Evolutionary conservation across 2,113 vertebrate species (phyloP).

Genomic region (Cottus gobio): DNA sequence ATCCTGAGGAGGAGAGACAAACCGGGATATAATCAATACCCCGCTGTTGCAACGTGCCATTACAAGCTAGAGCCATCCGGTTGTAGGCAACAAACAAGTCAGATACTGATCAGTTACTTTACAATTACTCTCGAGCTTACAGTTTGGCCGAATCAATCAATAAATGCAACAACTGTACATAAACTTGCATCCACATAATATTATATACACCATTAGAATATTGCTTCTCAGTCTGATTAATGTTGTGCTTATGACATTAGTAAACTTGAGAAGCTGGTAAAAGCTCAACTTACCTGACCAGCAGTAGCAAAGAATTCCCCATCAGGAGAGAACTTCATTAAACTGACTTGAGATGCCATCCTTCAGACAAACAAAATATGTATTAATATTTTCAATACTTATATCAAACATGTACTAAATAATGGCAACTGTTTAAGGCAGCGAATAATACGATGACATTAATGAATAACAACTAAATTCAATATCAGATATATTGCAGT

Average conservation of each 20-base stretch:
- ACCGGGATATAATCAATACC: neutral
- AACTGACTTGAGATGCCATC: conserved; percentile 90
- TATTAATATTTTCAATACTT: neutral
- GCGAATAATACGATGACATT: neutral
- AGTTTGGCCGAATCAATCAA: neutral
- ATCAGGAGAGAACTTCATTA: conserved; percentile 97
- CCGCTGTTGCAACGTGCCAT: neutral
- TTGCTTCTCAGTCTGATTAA: neutral
- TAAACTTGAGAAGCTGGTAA: neutral
- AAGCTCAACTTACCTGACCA: conserved; percentile 86
- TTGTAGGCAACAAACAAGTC: neutral
- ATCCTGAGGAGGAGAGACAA: conserved; percentile 81
- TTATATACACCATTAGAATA: neutral
- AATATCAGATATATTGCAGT: neutral
- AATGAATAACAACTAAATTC: neutral
- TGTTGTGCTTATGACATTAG: neutral
- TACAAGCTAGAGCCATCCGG: neutral
- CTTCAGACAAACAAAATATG: conserved; percentile 70
- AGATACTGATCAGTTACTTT: conserved; percentile 1
- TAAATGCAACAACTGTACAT: neutral
- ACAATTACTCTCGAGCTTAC: neutral
- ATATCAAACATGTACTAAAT: neutral
- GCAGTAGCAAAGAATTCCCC: conserved; percentile 98
- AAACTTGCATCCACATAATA: neutral
- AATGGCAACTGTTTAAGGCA: neutral